These are phyloP conservation scores for Clarias magur DNA, from an alignment of 2,113 vertebrate species.

Conservation along the genomic window DNA sequence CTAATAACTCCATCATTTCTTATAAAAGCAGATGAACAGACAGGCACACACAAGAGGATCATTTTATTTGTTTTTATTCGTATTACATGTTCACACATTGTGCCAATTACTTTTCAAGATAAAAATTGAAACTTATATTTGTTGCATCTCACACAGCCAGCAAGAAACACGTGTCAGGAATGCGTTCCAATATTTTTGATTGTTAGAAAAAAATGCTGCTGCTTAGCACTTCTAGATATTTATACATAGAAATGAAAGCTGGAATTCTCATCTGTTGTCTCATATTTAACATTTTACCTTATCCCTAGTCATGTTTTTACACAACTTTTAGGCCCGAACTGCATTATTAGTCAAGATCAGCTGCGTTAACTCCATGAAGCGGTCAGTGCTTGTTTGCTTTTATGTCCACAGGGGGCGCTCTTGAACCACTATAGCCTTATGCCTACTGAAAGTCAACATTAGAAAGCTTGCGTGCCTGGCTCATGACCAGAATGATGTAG, in stretches of 20 bases:
- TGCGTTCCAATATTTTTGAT: neutral
- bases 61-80: no score
- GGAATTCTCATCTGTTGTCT: neutral
- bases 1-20: neutral
- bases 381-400: neutral
- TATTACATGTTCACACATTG: no score
- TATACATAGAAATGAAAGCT: neutral
- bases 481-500: neutral
- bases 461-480: neutral
- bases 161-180: neutral
- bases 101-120: neutral
- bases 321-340: neutral
- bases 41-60: no score
- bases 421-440: slow-evolving; percentile 15
- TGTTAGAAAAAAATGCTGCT: neutral
- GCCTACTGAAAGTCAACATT: neutral
- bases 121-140: neutral
- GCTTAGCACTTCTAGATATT: neutral
- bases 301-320: no score
- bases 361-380: neutral
- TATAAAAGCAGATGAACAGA: neutral
- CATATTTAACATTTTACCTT: neutral
- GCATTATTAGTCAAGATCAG: neutral
- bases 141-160: neutral
- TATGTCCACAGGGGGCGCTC: slow-evolving; percentile 48